Base-by-base conservation (phyloP, 1,140 invertebrate genomes). In the Varroa destructor region DNA sequence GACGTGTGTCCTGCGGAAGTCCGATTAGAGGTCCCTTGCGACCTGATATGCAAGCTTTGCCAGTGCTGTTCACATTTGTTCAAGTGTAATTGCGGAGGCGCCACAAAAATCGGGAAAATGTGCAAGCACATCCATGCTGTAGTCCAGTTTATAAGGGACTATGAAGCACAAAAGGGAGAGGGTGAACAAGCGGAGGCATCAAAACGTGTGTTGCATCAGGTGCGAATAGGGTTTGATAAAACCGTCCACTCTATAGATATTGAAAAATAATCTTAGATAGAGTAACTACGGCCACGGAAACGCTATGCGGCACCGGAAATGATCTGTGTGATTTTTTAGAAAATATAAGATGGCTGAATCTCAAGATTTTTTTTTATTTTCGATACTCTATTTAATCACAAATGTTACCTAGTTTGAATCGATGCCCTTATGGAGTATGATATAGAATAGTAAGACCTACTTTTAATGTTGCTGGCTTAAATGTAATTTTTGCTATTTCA, bases 91-190 rank as follows among this genome's bases (percentile, higher is more conserved):
- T 67, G 61, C 37, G 61, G 61, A 12, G 61, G 61, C 0, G 61
- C 61, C 1, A 67, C 61, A 40, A 67, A 67, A 37, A 67, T 67
- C 14, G 61, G 61, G 37, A 67, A 67, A 67, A 67, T 67, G 61
- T 67, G 61, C 61, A 67, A 67, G 46, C 61, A 67, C 37, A 67
- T 67, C 61, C 61, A 67, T 46, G 61, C 61, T 37, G 61, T 67
- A 1, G 36, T 67, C 37, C 61, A 43, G 12, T 67, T 40, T 8
- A 51, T 51, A 3, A 3, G 46, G 46, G 46, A 51, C 8, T 51
- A 8, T 8, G 46, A 51, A 51, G 46, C 46, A 51, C 46, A 8
- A 51, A 8, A 51, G 4, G 46, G 46, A 8, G 46, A 51, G 8
- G 46, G 46, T 51, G 46, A 51, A 5, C 46, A 51, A 51, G 4